Evolutionary conservation across 2,888 invertebrate genomes (phyloP).

Genomic region (Gari tellinella): DNA sequence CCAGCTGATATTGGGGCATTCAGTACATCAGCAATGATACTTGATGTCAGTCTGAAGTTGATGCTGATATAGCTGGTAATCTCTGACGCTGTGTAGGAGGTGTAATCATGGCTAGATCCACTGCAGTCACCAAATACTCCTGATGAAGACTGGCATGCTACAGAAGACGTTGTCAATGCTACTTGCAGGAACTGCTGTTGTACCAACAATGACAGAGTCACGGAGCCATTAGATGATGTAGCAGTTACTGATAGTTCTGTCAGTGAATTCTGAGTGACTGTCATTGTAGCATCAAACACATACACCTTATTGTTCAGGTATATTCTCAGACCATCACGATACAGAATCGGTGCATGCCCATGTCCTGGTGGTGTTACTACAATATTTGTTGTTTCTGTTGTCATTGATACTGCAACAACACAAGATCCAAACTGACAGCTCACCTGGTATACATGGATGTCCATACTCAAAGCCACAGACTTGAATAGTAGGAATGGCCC

Average conservation of each 20-base stretch:
- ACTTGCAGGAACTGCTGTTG: conserved; percentile 59
- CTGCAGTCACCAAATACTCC: conserved; percentile 65
- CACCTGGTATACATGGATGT: conserved; percentile 65
- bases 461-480: conserved; percentile 33
- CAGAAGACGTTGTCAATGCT: conserved; percentile 33
- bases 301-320: conserved; percentile 24
- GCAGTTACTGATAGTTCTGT: conserved; percentile 51
- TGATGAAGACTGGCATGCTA: conserved; percentile 48
- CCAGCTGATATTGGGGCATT: conserved; percentile 25
- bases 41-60: conserved; percentile 25
- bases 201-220: conserved; percentile 32
- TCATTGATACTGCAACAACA: conserved; percentile 62
- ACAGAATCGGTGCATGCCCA: conserved; percentile 49
- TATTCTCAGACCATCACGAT: conserved; percentile 39
- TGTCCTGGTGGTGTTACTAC: conserved; percentile 61
- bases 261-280: conserved; percentile 35
- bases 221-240: conserved; percentile 48
- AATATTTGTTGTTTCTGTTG: conserved; percentile 36
- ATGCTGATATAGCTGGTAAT: conserved; percentile 30
- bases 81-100: conserved; percentile 43
- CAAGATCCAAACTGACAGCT: conserved; percentile 68
- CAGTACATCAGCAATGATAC: conserved; percentile 52
- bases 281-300: conserved; percentile 33
- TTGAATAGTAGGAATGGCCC: conserved; percentile 58
- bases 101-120: conserved; percentile 42